Evolutionary conservation across 2,888 invertebrate genomes (phyloP).

Genomic region (Carpatolechia fugitivella): DNA sequence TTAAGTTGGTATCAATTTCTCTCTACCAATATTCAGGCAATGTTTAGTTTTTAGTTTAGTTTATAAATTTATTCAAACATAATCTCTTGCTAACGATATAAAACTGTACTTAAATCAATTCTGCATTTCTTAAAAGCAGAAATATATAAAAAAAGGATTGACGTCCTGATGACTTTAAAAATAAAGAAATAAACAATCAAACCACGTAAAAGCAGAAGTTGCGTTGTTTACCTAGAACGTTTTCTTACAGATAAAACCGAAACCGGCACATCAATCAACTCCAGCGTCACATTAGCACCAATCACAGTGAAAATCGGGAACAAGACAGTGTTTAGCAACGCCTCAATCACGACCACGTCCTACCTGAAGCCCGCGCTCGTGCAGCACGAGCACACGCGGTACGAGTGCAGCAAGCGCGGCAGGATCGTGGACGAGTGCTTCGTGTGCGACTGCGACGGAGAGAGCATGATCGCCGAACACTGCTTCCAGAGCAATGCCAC

Average conservation of each 20-base stretch:
- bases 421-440: slow-evolving; percentile 48
- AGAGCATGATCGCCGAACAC: slow-evolving; percentile 46
- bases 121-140: too few species aligned
- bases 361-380: background rate
- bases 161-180: too few species aligned
- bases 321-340: background rate
- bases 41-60: too few species aligned
- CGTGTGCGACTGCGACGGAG: slow-evolving; percentile 52
- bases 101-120: too few species aligned
- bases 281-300: background rate
- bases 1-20: too few species aligned
- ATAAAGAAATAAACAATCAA: too few species aligned
- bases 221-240: background rate
- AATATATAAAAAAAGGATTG: too few species aligned
- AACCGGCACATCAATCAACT: background rate
- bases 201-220: too few species aligned
- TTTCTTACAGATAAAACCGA: slow-evolving; percentile 24
- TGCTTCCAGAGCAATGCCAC: slow-evolving; percentile 49
- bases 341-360: background rate
- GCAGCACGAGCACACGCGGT: slow-evolving; percentile 41
- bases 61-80: too few species aligned
- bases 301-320: background rate
- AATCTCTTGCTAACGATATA: too few species aligned
- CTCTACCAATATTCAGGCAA: too few species aligned
- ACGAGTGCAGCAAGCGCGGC: slow-evolving; percentile 42